Evolutionary conservation across 2,797 vertebrate species (phyloP).

Genomic region (Naso thynnoides): DNA sequence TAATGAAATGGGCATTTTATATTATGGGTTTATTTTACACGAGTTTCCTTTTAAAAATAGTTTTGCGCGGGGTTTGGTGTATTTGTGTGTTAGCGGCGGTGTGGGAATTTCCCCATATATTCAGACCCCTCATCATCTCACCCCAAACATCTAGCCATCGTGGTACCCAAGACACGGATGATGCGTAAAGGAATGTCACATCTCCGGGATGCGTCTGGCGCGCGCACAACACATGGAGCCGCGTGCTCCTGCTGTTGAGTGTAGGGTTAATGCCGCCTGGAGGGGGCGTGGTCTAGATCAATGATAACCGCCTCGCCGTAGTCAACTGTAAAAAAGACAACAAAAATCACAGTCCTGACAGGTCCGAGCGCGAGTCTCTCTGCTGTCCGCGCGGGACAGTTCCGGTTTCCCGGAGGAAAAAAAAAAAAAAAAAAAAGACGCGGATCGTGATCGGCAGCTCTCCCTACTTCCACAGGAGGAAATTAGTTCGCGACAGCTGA

Average conservation of each 20-base stretch:
- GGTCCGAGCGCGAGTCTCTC: constrained; percentile 16
- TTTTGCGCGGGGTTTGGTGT: background rate
- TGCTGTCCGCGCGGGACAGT: constrained; percentile 23
- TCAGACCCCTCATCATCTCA: background rate
- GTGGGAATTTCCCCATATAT: background rate
- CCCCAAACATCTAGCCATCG: background rate
- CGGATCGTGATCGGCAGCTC: constrained; percentile 33
- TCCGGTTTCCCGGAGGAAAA: constrained; percentile 15
- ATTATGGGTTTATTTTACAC: background rate
- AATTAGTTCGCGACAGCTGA: constrained; percentile 30
- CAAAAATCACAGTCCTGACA: constrained; percentile 31
- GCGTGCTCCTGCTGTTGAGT: constrained; percentile 44
- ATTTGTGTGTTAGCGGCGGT: background rate
- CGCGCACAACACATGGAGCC: constrained; percentile 51
- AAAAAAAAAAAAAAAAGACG: background rate
- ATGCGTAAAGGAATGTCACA: constrained; percentile 70
- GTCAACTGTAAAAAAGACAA: constrained; percentile 55
- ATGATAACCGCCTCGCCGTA: constrained; percentile 67
- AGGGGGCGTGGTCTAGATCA: constrained; percentile 73
- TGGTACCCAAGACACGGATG: constrained; percentile 52
- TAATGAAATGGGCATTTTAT: background rate
- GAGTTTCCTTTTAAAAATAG: background rate
- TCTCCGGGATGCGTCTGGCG: constrained; percentile 28
- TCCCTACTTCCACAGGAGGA: constrained; percentile 34
- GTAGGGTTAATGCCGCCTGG: constrained; percentile 76